A percentile compares a stretch with the other conserved stretches of the same genome.
These are phyloP conservation scores for Nipponacmea schrenckii DNA, from an alignment of 2,888 invertebrate genomes.

Conservation along the genomic window DNA sequence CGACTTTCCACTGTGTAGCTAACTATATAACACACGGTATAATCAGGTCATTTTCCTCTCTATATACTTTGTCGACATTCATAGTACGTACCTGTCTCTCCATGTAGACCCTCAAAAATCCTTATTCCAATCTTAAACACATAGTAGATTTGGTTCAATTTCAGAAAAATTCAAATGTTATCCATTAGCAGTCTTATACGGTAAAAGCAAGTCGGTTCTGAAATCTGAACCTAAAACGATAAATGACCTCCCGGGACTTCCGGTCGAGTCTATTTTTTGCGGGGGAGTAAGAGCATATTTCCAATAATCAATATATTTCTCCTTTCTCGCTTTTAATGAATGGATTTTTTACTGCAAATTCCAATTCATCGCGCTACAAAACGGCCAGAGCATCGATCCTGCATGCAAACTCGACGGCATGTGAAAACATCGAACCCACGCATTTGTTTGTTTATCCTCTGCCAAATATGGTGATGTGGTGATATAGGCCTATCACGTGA, in stretches of 20 bases:
- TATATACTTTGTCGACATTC: neutral
- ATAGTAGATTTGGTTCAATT: neutral
- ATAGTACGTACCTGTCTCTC: neutral
- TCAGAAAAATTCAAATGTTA: neutral
- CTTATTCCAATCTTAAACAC: neutral
- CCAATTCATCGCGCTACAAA: conserved; percentile 16
- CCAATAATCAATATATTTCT: neutral
- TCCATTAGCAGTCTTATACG: conserved; percentile 4
- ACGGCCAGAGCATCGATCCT: neutral
- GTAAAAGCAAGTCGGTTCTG: conserved; percentile 11
- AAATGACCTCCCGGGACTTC: conserved; percentile 33
- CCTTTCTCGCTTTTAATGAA: too few relatives aligned
- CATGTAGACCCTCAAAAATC: neutral
- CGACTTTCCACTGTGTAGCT: too few relatives aligned
- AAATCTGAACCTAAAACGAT: conserved; percentile 24
- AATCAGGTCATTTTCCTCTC: neutral
- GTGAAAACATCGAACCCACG: conserved; percentile 12
- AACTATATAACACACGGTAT: neutral
- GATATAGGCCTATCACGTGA: conserved; percentile 19
- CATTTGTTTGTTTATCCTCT: conserved; percentile 20
- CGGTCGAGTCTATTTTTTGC: conserved; percentile 23
- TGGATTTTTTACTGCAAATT: conserved; percentile 2
- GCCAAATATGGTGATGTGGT: conserved; percentile 23
- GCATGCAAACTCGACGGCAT: too few relatives aligned
- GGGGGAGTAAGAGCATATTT: conserved; percentile 15